Conservation (phyloP, 2,113 vertebrate genomes). For the Pterocles burchelli region DNA sequence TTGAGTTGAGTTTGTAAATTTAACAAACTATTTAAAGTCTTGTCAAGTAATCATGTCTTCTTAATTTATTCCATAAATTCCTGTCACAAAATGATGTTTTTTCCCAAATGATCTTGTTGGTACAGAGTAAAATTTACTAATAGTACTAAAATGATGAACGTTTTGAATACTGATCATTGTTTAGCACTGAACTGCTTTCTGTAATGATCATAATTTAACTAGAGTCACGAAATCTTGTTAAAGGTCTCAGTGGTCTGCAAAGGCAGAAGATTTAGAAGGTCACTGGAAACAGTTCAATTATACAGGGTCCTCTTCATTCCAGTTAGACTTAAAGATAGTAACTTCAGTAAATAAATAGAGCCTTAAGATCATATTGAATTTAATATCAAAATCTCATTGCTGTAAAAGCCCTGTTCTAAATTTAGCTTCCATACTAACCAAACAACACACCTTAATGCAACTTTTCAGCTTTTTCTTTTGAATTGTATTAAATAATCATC, state of each 20-base stretch:
- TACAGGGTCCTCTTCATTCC: not conserved
- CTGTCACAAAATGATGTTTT: not conserved
- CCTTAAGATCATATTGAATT: not conserved
- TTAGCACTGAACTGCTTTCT: not conserved
- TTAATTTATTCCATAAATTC: not conserved
- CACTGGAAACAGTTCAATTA: constrained; percentile 1
- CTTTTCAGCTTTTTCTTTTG: not conserved
- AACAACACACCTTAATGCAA: not conserved
- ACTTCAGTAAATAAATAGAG: not conserved
- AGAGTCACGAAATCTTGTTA: not conserved
- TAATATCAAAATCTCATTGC: not conserved
- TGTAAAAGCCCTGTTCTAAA: not conserved
- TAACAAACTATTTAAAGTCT: not conserved
- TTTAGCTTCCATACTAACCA: not conserved
- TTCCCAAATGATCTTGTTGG: not conserved
- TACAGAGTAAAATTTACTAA: constrained; percentile 8
- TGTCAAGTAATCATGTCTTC: not conserved
- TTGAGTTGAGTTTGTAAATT: not conserved
- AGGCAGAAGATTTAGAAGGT: not conserved
- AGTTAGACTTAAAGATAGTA: not conserved
- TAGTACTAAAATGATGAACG: not conserved
- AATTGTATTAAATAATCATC: not conserved
- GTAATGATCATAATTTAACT: not conserved
- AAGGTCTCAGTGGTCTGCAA: not conserved
- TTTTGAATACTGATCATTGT: not conserved